Evolutionary conservation across 2,113 vertebrate genomes (phyloP), one percentile per base, ranked within the genome.

Genomic region (Hemichromis elongatus): DNA sequence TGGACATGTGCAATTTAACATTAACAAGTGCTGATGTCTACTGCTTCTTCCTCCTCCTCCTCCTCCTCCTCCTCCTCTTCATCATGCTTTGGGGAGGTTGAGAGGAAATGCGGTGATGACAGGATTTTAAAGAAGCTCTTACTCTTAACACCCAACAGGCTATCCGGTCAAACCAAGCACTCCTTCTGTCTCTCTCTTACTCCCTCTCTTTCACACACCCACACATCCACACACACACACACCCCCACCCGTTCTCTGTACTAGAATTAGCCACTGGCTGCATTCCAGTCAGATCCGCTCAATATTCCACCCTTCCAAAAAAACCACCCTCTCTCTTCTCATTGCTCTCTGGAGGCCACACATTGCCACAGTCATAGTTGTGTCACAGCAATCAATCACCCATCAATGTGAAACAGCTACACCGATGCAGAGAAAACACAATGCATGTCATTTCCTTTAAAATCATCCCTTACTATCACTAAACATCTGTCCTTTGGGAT

Each of bases 301-400:
- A 88, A 93, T 94, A 93, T 77, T 87, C 87, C 78, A 86, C 80
- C 92, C 92, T 37, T 89, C 84, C 84, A 57, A 81, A 86, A 78
- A 93, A 94, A 88, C 45, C 18, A 79, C 16, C 87, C 90, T 88
- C 90, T 88, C 89, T 73, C 88, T 85, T 83, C 80, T 87, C 91
- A 85, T 81, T 83, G 86, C 84, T 90, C 85, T 89, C 89, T 86
- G 79, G 79, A 91, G 88, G 92, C 92, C 68, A 77, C 88, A 42
- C 86, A 61, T 82, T 83, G 84, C 89, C 86, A 93, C 87, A 91
- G 92, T 93, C 90, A 83, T 80, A 88, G 92, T 79, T 88, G 89
- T 95, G 91, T 93, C 94, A 92, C 86, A 93, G 90, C 87, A 57
- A 94, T 95, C 92, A 92, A 94, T 93, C 92, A 79, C 1, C 61